Conservation (phyloP, 2,797 vertebrate species). For the Chelonia mydas region DNA sequence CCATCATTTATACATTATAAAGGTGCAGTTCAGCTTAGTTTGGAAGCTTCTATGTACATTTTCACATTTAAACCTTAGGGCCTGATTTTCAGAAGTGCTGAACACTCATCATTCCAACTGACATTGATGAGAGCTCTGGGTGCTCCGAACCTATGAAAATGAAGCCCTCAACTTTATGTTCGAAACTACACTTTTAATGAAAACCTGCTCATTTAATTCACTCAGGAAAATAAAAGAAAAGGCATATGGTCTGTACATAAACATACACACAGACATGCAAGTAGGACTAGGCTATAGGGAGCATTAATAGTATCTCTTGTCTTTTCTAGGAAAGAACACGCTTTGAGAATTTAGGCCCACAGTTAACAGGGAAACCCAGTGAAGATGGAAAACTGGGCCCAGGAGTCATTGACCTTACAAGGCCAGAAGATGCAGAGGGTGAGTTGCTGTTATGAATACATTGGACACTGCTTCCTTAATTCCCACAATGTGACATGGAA, state of each 20-base stretch:
- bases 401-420: slow-evolving; percentile 96
- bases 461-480: neutral
- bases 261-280: neutral
- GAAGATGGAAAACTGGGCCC: slow-evolving; percentile 97
- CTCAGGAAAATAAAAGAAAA: neutral
- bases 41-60: neutral
- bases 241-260: neutral
- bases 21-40: neutral
- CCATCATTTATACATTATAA: slow-evolving; percentile 47
- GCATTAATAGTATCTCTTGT: slow-evolving; percentile 68
- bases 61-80: slow-evolving; percentile 54
- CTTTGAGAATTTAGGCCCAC: slow-evolving; percentile 93
- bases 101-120: neutral
- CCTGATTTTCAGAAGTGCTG: neutral
- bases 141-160: slow-evolving; percentile 37
- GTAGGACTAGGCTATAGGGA: neutral
- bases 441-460: slow-evolving; percentile 73
- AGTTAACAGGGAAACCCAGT: slow-evolving; percentile 90
- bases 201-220: slow-evolving; percentile 32
- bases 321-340: slow-evolving; percentile 92
- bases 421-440: slow-evolving; percentile 99
- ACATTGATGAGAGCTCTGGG: neutral
- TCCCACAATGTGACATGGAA: neutral
- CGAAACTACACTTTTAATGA: slow-evolving; percentile 57
- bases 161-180: neutral